These are phyloP conservation scores for Chionis minor DNA, from an alignment of 2,113 vertebrate species.

Conservation along the genomic window DNA sequence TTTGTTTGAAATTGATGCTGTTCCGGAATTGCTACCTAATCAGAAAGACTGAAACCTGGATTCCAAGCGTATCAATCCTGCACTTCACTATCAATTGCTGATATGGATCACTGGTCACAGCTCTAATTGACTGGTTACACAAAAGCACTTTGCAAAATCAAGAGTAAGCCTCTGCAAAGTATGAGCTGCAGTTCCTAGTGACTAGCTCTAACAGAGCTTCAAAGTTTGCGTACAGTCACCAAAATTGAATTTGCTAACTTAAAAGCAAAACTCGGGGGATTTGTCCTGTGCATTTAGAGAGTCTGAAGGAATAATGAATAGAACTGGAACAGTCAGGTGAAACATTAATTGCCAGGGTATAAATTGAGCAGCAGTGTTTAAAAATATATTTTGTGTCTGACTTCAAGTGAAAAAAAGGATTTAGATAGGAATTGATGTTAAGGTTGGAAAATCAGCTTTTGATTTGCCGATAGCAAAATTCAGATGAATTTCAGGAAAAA, in stretches of 20 bases:
- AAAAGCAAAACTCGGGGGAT: not conserved
- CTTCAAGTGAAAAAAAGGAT: slow-evolving; percentile 17
- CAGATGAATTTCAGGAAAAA: not conserved
- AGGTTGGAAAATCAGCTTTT: not conserved
- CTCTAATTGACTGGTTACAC: slow-evolving; percentile 41
- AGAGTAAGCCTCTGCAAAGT: not conserved
- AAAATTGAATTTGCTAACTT: slow-evolving; percentile 3
- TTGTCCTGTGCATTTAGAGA: not conserved
- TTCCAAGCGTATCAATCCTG: not conserved
- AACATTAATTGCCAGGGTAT: not conserved
- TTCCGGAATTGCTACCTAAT: not conserved
- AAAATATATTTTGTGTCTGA: not conserved
- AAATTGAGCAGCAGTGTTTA: not conserved
- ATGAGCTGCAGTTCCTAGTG: not conserved
- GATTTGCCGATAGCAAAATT: slow-evolving; percentile 29
- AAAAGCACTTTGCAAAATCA: slow-evolving; percentile 49
- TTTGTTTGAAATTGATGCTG: not conserved
- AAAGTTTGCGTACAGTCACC: not conserved
- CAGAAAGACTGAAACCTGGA: slow-evolving; percentile 1
- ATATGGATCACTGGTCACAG: slow-evolving; percentile 44
- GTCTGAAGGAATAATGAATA: not conserved
- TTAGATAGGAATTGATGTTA: slow-evolving; percentile 32
- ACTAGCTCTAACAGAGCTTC: not conserved
- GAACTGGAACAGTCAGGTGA: not conserved
- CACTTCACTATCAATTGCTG: not conserved